These are phyloP conservation scores for Bubo blakistoni DNA, from an alignment of 2,113 vertebrate species.

Conservation along the genomic window DNA sequence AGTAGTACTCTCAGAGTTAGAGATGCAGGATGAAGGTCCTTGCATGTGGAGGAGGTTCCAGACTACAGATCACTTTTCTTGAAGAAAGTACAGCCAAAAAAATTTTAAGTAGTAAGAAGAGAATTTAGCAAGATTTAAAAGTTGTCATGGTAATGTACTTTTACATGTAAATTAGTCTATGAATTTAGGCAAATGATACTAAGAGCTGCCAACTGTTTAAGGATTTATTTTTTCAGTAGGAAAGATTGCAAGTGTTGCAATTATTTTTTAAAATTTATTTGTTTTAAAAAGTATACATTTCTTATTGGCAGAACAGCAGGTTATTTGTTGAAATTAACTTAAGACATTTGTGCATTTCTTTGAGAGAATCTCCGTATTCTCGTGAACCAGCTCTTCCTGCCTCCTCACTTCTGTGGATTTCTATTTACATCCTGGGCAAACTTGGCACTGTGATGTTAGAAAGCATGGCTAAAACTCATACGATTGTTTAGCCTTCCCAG, in stretches of 20 bases:
- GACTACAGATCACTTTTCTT: neutral
- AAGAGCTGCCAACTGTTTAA: neutral
- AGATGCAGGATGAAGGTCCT: neutral
- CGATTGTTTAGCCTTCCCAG: neutral
- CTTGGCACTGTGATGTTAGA: neutral
- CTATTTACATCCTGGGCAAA: neutral
- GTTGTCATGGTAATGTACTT: slow-evolving; percentile 20
- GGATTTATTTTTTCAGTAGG: neutral
- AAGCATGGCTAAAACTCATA: neutral
- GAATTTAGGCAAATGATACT: neutral
- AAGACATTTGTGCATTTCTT: neutral
- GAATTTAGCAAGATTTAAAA: neutral
- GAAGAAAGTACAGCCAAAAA: neutral
- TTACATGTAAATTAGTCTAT: slow-evolving; percentile 9
- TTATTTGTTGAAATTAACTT: neutral
- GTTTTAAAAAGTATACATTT: neutral
- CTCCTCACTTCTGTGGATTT: neutral
- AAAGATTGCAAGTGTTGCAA: neutral
- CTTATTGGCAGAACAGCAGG: neutral
- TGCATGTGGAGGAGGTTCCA: neutral
- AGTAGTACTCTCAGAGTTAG: neutral
- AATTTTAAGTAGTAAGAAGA: neutral
- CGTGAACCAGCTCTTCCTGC: neutral
- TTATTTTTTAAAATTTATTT: neutral
- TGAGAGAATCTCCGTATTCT: neutral